Base-by-base conservation (phyloP, 1,140 invertebrate genomes). In the Augochlora pura region DNA sequence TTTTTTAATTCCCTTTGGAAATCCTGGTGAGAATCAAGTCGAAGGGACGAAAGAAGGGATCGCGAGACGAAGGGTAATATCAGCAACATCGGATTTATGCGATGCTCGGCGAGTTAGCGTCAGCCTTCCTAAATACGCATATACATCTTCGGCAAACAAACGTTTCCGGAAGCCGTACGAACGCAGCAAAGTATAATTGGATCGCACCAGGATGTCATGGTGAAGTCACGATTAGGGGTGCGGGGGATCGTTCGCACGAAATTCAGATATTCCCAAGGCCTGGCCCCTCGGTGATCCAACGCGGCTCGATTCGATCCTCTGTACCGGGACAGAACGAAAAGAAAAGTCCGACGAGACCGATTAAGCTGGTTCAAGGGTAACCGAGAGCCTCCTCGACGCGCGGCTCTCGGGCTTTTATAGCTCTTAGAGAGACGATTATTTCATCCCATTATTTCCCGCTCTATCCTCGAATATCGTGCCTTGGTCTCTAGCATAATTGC, bases 361-460 rank as follows among this genome's bases (percentile, higher is more conserved):
- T 18, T 64, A 52, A 42, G 64, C 38, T 21, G 63, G 52, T 69
- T 77, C 74, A 77, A 68, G 39, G 25, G 66, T 59, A 32, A 23
- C 18, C 72, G 25, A 74, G 39, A 74, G 39, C 39, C 49, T 54
- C 54, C 66, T 77, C 60, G 38, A 66, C 21, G 59, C 49, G 54
- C n/a, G 54, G 54, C 54, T 57, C 54, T n/a, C 54, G 8, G 8
- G 54, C 54, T 57, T 57, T 65, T 66, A 49, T 66, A 74, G 54
- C 70, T 79, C 60, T 84, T 23, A 52, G 25, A 80, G 77, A 70
- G 52, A 57, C 27, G 66, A 80, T 83, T 80, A 83, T 80, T 80
- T 75, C 62, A 80, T 80, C 49, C 67, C 60, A 69, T 83, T 73
- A 84, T 76, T 83, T 82, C 77, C 57, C 76, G 62, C 75, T 83